phyloP scores from a whole-genome alignment of 2,888 invertebrate genomes.

The Chloroclystis v-ata region DNA sequence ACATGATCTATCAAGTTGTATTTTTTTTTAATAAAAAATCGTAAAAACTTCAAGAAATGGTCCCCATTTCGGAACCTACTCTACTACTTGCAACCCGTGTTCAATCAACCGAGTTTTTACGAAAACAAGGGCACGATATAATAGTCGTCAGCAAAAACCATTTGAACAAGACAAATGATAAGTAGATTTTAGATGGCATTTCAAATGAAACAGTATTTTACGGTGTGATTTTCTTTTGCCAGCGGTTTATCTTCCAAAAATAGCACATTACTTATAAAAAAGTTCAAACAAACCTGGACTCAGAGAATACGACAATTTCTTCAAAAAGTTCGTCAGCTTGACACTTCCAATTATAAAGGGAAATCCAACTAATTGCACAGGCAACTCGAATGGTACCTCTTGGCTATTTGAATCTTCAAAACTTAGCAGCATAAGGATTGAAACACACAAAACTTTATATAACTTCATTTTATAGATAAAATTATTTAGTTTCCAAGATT shows the following conservation, averaged over 20 bases:
- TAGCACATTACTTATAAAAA: neutral
- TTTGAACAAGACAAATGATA: conserved; percentile 1
- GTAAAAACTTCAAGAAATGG: no score
- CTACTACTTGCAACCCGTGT: no score
- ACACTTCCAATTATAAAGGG: conserved; percentile 89
- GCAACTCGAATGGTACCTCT: conserved; percentile 83
- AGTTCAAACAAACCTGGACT: conserved; percentile 82
- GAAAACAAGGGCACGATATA: conserved; percentile 3
- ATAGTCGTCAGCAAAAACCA: neutral
- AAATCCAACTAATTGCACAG: conserved; percentile 91
- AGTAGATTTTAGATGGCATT: neutral
- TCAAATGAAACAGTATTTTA: neutral
- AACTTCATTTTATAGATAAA: conserved; percentile 21
- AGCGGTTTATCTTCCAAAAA: neutral
- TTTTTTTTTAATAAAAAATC: no score
- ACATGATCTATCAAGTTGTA: no score
- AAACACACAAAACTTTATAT: conserved; percentile 11
- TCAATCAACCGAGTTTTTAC: neutral
- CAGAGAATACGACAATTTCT: conserved; percentile 88
- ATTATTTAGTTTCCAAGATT: neutral
- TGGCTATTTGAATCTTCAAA: conserved; percentile 31
- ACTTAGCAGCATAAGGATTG: conserved; percentile 25
- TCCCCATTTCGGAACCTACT: no score
- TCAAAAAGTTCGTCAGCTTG: conserved; percentile 87
- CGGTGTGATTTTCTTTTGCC: neutral